Conservation (phyloP, 2,797 vertebrate species). For the Leucoraja ocellata region DNA sequence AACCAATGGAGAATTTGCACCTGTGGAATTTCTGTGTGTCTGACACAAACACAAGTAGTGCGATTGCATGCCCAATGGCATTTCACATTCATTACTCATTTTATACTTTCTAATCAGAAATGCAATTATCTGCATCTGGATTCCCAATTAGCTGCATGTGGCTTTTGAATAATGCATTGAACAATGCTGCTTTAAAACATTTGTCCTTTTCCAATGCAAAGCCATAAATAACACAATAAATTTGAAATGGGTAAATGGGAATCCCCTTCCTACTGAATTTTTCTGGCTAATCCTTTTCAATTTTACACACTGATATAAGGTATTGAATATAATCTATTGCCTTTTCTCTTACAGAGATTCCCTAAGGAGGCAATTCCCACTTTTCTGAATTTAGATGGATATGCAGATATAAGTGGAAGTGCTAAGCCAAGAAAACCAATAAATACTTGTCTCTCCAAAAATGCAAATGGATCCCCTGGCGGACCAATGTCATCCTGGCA, state of each 20-base stretch:
- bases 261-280: not conserved
- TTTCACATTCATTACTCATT: not conserved
- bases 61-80: not conserved
- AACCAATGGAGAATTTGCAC: not conserved
- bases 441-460: not conserved
- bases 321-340: not conserved
- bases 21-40: not conserved
- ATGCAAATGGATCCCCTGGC: not conserved
- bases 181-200: not conserved
- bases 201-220: not conserved
- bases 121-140: not conserved
- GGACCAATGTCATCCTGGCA: too few relatives aligned
- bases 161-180: not conserved
- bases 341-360: not conserved
- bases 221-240: conserved; percentile 22
- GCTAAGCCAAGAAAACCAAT: not conserved
- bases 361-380: not conserved
- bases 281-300: not conserved
- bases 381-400: not conserved
- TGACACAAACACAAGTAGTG: not conserved
- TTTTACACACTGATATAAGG: not conserved
- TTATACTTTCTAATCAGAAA: not conserved
- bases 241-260: conserved; percentile 22
- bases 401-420: not conserved
- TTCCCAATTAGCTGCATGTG: not conserved